Conservation (phyloP, 2,113 vertebrate species). For the Osmerus mordax region DNA sequence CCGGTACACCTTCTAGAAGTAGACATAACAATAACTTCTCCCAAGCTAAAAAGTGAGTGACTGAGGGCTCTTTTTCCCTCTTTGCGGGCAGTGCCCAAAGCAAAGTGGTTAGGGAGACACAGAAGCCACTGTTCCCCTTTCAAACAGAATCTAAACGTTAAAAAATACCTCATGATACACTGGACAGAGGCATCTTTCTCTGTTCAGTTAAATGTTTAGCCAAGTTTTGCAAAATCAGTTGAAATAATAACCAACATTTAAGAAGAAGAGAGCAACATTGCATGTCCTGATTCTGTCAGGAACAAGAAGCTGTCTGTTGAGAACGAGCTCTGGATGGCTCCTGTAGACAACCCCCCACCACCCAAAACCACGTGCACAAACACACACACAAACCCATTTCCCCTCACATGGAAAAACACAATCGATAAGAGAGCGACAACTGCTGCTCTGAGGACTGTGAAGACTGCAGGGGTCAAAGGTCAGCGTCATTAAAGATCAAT, state of each 20-base stretch:
- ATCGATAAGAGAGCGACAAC: not conserved
- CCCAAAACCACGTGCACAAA: no score
- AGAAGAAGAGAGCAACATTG: slow-evolving; percentile 11
- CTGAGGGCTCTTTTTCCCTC: slow-evolving; percentile 27
- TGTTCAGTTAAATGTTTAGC: slow-evolving; percentile 12
- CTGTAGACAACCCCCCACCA: no score
- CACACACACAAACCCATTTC: no score
- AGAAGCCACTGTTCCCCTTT: slow-evolving; percentile 39
- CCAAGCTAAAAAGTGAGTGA: slow-evolving; percentile 41
- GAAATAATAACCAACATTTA: slow-evolving; percentile 33
- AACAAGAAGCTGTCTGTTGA: not conserved
- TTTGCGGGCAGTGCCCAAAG: slow-evolving; percentile 31
- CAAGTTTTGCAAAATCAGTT: slow-evolving; percentile 20
- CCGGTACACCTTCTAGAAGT: slow-evolving; percentile 60
- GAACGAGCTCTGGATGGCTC: not conserved
- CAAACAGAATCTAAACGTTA: slow-evolving; percentile 10
- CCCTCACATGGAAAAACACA: no score
- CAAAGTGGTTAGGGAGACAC: slow-evolving; percentile 39
- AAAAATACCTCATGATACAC: slow-evolving; percentile 25
- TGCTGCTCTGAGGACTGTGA: not conserved
- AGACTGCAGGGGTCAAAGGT: slow-evolving; percentile 39
- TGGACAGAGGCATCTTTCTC: slow-evolving; percentile 8
- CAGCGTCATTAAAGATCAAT: slow-evolving; percentile 59
- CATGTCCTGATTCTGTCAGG: not conserved
- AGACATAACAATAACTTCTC: slow-evolving; percentile 76